Conservation (phyloP, 2,113 vertebrate genomes). For the Pelusios castaneus region DNA sequence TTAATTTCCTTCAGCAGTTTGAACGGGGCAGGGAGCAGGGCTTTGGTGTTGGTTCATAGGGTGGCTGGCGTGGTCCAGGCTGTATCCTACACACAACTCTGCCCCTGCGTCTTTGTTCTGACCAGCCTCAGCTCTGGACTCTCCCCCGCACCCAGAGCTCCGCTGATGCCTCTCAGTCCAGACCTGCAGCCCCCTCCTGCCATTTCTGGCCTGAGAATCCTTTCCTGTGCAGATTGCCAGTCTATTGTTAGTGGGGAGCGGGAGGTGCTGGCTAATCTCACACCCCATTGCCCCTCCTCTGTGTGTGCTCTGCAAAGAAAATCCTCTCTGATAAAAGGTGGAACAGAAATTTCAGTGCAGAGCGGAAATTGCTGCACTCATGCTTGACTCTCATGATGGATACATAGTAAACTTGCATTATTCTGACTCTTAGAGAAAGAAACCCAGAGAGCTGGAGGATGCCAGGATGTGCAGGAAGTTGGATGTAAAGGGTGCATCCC, state of each 20-base stretch:
- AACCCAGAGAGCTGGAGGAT: constrained; percentile 24
- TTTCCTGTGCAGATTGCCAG: background rate
- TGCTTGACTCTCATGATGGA: background rate
- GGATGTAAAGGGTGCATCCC: constrained; percentile 39
- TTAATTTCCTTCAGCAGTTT: background rate
- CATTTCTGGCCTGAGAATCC: background rate
- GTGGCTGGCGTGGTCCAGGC: background rate
- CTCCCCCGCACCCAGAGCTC: rapidly evolving
- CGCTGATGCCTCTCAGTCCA: rapidly evolving
- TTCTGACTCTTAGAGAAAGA: background rate
- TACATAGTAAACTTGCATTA: background rate
- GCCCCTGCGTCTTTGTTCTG: background rate
- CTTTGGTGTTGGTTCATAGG: background rate
- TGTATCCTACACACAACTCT: rapidly evolving
- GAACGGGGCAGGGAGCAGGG: background rate
- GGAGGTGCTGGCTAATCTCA: background rate
- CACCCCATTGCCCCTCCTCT: background rate
- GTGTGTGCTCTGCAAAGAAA: background rate
- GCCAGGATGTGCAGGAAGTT: background rate
- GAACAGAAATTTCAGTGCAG: background rate
- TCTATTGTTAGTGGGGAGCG: too few species aligned
- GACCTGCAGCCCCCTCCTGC: background rate
- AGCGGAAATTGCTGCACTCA: background rate
- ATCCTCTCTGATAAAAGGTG: background rate
- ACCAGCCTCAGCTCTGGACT: too few species aligned